phyloP scores from a whole-genome alignment of 2,797 vertebrate genomes.

The Myiothlypis chrysogaster region DNA sequence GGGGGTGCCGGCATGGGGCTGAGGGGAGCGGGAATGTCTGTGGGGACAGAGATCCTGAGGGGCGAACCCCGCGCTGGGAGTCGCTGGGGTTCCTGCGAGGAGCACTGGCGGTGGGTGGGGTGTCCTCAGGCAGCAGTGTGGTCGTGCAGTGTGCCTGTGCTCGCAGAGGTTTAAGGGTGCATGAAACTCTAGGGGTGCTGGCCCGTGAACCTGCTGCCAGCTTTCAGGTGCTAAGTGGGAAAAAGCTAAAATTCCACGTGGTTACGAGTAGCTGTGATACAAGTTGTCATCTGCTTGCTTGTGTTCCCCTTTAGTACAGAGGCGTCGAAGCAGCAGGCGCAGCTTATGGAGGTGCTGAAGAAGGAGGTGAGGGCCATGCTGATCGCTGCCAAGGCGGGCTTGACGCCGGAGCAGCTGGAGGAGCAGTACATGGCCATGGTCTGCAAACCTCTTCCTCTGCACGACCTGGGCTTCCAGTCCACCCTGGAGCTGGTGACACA shows the following conservation, averaged over 20 bases:
- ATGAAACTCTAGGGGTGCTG: background rate
- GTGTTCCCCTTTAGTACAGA: background rate
- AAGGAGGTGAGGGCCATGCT: conserved; percentile 89
- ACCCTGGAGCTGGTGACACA: conserved; percentile 84
- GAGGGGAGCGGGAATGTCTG: rapidly evolving
- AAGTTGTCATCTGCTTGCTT: background rate
- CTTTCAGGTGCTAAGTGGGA: background rate
- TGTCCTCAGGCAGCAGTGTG: background rate
- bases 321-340: conserved; percentile 75
- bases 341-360: conserved; percentile 77
- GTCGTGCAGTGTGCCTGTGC: too few relatives aligned
- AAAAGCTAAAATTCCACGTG: rapidly evolving
- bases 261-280: rapidly evolving
- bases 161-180: too few relatives aligned
- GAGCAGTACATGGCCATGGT: conserved; percentile 83
- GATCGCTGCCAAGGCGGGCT: conserved; percentile 81
- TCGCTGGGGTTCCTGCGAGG: too few relatives aligned
- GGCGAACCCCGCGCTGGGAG: rapidly evolving
- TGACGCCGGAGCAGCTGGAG: conserved; percentile 79
- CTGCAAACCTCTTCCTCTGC: conserved; percentile 83
- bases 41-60: rapidly evolving
- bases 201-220: background rate
- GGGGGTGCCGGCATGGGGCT: too few relatives aligned
- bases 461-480: conserved; percentile 80
- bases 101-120: background rate